Evolutionary conservation across 2,113 vertebrate species (phyloP).

Genomic region (Perccottus glenii): DNA sequence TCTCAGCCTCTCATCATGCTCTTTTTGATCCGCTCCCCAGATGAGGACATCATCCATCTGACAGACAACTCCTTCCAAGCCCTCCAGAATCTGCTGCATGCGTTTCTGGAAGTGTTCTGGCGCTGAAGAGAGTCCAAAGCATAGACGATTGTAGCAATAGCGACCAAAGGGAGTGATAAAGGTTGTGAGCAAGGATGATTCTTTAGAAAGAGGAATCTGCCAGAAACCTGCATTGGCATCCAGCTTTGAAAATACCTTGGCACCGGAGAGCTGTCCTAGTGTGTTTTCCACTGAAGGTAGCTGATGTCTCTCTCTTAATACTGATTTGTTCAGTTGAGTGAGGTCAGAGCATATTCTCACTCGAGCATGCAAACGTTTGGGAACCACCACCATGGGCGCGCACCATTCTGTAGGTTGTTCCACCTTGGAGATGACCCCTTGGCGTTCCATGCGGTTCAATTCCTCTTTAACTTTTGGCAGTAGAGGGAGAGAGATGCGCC

Average conservation of each 20-base stretch:
- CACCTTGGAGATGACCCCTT: constrained; percentile 17
- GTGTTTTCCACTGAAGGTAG: constrained; percentile 25
- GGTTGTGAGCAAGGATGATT: not conserved
- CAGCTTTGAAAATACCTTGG: constrained; percentile 3
- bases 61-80: not conserved
- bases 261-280: constrained; percentile 7
- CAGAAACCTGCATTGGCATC: constrained; percentile 9
- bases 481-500: constrained; percentile 13
- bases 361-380: not conserved
- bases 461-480: constrained; percentile 12
- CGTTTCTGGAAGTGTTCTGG: constrained; percentile 8
- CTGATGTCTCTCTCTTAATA: constrained; percentile 15
- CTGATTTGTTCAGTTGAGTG: constrained; percentile 13
- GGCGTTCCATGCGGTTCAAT: constrained; percentile 2
- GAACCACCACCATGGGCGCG: constrained; percentile 12
- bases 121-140: constrained; percentile 5
- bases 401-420: constrained; percentile 32
- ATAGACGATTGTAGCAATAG: not conserved
- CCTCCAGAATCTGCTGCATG: not conserved
- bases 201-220: constrained; percentile 2
- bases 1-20: constrained; percentile 2
- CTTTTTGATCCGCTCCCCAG: not conserved
- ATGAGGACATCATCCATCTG: constrained; percentile 3
- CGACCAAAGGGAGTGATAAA: not conserved
- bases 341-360: constrained; percentile 25